A percentile compares a stretch with the other conserved stretches of the same genome.
Evolutionary conservation across 2,888 invertebrate genomes (phyloP).

Genomic region (Netelia melanura): DNA sequence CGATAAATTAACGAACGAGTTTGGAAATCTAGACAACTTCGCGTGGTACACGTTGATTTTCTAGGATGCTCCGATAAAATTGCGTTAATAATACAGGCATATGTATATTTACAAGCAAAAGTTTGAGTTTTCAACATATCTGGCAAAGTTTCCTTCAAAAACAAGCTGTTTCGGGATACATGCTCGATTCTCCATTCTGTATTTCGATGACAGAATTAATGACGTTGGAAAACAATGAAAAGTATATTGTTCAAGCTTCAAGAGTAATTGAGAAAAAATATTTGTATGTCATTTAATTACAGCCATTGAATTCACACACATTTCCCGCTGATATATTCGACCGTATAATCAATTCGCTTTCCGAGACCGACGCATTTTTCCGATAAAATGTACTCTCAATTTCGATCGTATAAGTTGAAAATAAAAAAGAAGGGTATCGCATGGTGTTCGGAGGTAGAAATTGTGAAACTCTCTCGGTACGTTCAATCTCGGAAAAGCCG

Average conservation of each 20-base stretch:
- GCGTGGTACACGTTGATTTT: background rate
- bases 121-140: too few species aligned
- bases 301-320: background rate
- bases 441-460: background rate
- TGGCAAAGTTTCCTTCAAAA: too few species aligned
- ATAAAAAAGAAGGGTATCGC: background rate
- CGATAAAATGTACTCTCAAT: conserved; percentile 10
- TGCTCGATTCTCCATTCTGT: background rate
- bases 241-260: too few species aligned
- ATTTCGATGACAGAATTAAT: background rate
- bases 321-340: background rate
- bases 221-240: background rate
- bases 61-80: background rate
- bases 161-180: background rate
- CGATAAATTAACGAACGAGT: conserved; percentile 35
- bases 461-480: background rate
- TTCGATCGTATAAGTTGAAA: background rate
- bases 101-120: too few species aligned
- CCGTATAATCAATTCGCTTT: background rate
- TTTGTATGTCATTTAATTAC: too few species aligned
- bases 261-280: too few species aligned
- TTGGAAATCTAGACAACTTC: conserved; percentile 37
- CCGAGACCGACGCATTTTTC: background rate
- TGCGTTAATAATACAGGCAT: background rate
- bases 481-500: background rate